Evolutionary conservation across 2,888 invertebrate genomes (phyloP), one percentile per base, ranked within the genome.

Genomic region (Beris morrisii): DNA sequence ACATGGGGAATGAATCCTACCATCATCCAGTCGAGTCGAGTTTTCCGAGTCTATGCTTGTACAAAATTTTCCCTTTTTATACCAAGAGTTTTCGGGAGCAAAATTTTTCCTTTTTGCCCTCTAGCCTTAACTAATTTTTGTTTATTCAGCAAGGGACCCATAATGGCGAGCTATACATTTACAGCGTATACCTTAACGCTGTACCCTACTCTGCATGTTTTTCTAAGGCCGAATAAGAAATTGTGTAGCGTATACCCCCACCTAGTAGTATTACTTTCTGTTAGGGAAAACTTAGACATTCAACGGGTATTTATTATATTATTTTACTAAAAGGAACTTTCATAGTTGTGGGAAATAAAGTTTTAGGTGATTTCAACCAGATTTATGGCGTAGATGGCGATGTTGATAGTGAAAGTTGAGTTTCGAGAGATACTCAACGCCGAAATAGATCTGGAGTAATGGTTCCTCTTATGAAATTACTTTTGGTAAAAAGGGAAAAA

Each of bases 141-240:
- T 59, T 59, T 59, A 59, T 48, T 59, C 59, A 59, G 59, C 59
- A 59, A 59, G 59, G 44, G 48, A 59, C 59, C 48, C 32, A 59
- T 59, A 46, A 59, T 59, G 28, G 59, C 11, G 31, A 48, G 13
- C 48, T 59, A 59, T 59, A 46, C 32, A 48, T 59, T 48, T 46
- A n/a, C 7, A 22, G 15, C 13, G 7, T 7, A 15, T 48, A 31
- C 38, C 38, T 38, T 38, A 7, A 38, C 38, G 38, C 38, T 3
- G 7, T 9, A 38, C 38, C 38, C 5, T 9, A 7, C 38, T 7
- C 38, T 12, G 13, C 6, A 58, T 46, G 45, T 48, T n/a, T 46
- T 32, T 48, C 31, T 48, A 48, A 44, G 13, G 28, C 30, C n/a
- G 50, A 59, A 31, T 46, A 59, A 59, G 32, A 59, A 48, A 59